These are phyloP conservation scores for Scylla paramamosain DNA, from an alignment of 1,140 invertebrate species.

Conservation along the genomic window DNA sequence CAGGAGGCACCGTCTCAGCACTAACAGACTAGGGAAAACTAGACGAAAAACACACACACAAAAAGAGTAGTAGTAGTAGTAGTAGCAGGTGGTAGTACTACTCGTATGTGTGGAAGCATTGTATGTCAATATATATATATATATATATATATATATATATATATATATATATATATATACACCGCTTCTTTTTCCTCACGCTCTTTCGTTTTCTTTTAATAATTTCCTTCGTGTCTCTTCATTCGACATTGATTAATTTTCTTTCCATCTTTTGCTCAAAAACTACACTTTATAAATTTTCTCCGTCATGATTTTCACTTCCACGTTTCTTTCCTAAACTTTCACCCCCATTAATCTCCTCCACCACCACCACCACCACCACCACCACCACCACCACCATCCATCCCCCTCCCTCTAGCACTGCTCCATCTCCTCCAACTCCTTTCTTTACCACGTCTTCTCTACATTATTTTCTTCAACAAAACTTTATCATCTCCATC, in stretches of 20 bases:
- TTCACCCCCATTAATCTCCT: constrained; percentile 13
- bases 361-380: not conserved
- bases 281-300: constrained; percentile 1
- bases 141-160: too few species aligned
- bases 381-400: not conserved
- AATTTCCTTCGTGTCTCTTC: constrained; percentile 3
- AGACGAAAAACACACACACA: too few species aligned
- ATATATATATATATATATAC: too few species aligned
- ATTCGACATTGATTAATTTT: constrained; percentile 24
- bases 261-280: not conserved
- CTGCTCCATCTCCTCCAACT: not conserved
- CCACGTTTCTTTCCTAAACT: constrained; percentile 22
- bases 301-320: constrained; percentile 13
- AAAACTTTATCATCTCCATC: not conserved
- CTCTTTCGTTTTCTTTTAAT: not conserved
- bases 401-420: too few species aligned
- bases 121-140: too few species aligned
- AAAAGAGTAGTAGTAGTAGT: too few species aligned
- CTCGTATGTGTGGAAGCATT: too few species aligned
- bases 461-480: constrained; percentile 11
- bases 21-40: too few species aligned
- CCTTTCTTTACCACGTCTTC: not conserved
- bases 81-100: too few species aligned
- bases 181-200: too few species aligned
- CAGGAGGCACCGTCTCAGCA: too few species aligned